Evolutionary conservation across 2,113 vertebrate genomes (phyloP).

Genomic region (Heliornis fulica): DNA sequence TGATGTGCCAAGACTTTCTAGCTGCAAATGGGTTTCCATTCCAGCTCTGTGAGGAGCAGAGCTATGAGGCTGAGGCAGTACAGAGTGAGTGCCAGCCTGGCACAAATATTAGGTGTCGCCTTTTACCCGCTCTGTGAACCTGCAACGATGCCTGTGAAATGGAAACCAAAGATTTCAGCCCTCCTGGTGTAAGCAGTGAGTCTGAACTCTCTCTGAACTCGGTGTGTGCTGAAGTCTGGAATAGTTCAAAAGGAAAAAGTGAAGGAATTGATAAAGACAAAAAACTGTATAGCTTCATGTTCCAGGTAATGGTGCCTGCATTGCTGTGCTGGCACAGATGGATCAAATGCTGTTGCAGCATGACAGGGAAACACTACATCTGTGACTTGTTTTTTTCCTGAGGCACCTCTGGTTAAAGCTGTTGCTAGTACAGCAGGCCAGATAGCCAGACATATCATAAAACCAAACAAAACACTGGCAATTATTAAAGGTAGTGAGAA

Average conservation of each 20-base stretch:
- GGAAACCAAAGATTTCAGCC: constrained; percentile 1
- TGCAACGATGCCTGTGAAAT: constrained; percentile 12
- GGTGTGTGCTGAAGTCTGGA: neutral
- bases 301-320: neutral
- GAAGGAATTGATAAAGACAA: constrained; percentile 18
- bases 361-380: neutral
- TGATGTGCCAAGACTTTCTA: neutral
- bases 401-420: neutral
- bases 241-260: constrained; percentile 40
- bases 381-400: neutral
- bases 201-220: constrained; percentile 58
- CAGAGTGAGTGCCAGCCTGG: neutral
- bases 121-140: neutral
- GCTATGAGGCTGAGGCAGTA: neutral
- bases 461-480: neutral
- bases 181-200: neutral
- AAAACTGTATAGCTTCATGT: neutral
- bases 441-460: neutral
- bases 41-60: neutral
- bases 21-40: neutral
- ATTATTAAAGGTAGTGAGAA: neutral
- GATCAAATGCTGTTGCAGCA: neutral
- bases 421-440: neutral
- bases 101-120: neutral
- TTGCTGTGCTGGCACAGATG: neutral